Percentiles rank a stretch among this genome's conserved stretches.
These are phyloP conservation scores for Myioborus melanocephalus DNA, from an alignment of 2,797 vertebrate genomes.

Conservation along the genomic window DNA sequence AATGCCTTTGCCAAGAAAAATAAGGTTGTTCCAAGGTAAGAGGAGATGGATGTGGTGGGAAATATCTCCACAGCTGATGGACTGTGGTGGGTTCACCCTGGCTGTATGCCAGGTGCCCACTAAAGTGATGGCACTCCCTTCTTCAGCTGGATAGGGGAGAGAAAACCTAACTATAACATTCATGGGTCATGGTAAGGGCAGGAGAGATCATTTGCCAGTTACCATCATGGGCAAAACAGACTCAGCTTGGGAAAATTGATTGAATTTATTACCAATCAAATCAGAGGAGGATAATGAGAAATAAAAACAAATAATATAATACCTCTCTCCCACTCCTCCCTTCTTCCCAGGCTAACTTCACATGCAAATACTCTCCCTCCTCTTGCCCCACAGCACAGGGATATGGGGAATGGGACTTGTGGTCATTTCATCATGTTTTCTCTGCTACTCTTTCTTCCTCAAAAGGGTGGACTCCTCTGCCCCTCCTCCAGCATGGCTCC, in stretches of 20 bases:
- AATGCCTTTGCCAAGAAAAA: background rate
- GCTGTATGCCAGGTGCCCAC: background rate
- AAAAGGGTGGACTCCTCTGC: background rate
- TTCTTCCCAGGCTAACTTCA: background rate
- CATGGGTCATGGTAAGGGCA: rapidly evolving
- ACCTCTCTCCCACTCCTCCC: rapidly evolving
- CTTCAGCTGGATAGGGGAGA: background rate
- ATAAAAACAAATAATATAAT: background rate
- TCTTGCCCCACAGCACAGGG: background rate
- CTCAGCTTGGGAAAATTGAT: rapidly evolving
- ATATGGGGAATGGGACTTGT: background rate
- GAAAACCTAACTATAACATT: background rate
- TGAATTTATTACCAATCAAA: background rate
- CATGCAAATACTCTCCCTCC: background rate
- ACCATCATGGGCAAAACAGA: rapidly evolving
- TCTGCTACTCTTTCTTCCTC: background rate
- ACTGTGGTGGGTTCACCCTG: background rate
- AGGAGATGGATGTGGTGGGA: background rate
- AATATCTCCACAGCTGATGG: background rate
- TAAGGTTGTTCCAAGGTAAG: background rate
- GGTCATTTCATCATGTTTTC: background rate
- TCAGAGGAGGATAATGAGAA: background rate
- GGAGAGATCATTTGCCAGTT: background rate
- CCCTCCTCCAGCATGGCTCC: background rate
- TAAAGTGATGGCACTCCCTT: background rate